phyloP scores from a whole-genome alignment of 2,113 vertebrate genomes.

The Chaetura pelagica region DNA sequence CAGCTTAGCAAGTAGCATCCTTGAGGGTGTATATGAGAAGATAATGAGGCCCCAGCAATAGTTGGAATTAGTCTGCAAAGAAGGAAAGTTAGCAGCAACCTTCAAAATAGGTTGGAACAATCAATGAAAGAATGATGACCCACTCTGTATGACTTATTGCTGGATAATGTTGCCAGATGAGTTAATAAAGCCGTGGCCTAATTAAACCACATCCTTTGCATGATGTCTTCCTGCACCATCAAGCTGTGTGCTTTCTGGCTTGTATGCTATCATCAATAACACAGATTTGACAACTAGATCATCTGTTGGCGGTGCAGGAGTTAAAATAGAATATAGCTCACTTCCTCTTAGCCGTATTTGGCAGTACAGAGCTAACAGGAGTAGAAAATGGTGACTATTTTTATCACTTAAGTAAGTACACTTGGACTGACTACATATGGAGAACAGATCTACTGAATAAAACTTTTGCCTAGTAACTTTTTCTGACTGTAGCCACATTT shows the following conservation, averaged over 20 bases:
- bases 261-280: slow-evolving; percentile 27
- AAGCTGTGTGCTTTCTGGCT: slow-evolving; percentile 53
- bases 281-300: background rate
- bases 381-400: slow-evolving; percentile 64
- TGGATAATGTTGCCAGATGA: slow-evolving; percentile 50
- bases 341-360: slow-evolving; percentile 50
- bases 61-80: background rate
- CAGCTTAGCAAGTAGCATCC: background rate
- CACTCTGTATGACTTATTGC: slow-evolving; percentile 11
- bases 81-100: background rate
- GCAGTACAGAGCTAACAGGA: slow-evolving; percentile 39
- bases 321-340: slow-evolving; percentile 52
- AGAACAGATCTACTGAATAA: slow-evolving; percentile 49
- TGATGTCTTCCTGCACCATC: slow-evolving; percentile 44
- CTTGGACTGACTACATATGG: slow-evolving; percentile 45
- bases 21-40: background rate
- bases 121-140: background rate
- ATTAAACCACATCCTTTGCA: slow-evolving; percentile 67
- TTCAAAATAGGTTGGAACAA: background rate
- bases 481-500: slow-evolving; percentile 65
- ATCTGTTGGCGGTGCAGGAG: slow-evolving; percentile 54
- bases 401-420: slow-evolving; percentile 52
- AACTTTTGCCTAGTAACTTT: slow-evolving; percentile 59
- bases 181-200: slow-evolving; percentile 40
- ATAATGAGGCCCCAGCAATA: background rate